These are phyloP conservation scores for Exaiptasia diaphana DNA, from an alignment of 64 coral and sea anemone genomes.

Conservation along the genomic window DNA sequence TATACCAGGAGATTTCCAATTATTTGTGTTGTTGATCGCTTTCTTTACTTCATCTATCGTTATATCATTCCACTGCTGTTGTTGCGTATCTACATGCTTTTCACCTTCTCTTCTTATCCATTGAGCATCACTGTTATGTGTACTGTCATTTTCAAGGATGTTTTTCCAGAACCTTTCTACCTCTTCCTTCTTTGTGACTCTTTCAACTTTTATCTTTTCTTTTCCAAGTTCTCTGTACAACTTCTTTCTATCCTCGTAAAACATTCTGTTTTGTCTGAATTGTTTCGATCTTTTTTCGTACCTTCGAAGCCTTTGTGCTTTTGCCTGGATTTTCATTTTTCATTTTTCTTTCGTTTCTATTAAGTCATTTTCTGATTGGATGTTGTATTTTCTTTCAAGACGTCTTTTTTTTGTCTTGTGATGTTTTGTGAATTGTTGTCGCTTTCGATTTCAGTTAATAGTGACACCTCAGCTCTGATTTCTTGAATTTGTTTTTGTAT, in stretches of 20 bases:
- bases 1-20: neutral
- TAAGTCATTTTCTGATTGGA: neutral
- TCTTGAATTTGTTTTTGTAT: neutral
- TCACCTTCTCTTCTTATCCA: neutral
- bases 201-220: neutral
- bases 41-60: neutral
- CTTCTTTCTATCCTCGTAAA: neutral
- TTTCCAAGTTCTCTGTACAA: constrained; percentile 6
- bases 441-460: neutral
- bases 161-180: constrained; percentile 1
- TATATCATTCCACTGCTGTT: neutral
- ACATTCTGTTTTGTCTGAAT: neutral
- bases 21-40: neutral
- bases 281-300: neutral
- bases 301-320: neutral
- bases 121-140: neutral
- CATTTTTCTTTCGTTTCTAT: neutral
- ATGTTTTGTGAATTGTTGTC: neutral
- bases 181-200: neutral
- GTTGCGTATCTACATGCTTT: neutral
- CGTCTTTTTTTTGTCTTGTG: neutral
- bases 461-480: neutral
- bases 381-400: neutral
- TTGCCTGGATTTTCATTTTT: constrained; percentile 21
- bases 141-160: neutral